Percentiles rank a stretch among this genome's conserved stretches.
These are phyloP conservation scores for Anthophora plumipes DNA, from an alignment of 2,888 invertebrate species.

Conservation along the genomic window DNA sequence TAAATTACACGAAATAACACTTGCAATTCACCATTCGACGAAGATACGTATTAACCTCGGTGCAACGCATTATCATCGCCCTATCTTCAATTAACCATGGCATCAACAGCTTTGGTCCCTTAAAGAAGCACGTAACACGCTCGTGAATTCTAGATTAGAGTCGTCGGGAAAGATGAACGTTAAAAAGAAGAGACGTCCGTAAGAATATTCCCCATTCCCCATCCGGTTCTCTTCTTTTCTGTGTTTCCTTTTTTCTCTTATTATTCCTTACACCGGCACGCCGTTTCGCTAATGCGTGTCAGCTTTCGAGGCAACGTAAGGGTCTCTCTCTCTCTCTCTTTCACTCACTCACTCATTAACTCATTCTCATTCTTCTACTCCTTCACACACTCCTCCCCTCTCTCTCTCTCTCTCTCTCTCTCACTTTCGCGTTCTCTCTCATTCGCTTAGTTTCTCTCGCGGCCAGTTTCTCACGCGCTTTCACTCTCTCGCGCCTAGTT, in stretches of 20 bases:
- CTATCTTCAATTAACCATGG: slow-evolving; percentile 40
- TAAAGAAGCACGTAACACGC: neutral
- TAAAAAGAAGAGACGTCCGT: slow-evolving; percentile 5
- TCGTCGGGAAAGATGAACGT: neutral
- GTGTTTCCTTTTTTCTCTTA: neutral
- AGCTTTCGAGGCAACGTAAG: slow-evolving; percentile 10
- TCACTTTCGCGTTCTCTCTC: too few relatives aligned
- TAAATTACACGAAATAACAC: slow-evolving; percentile 14
- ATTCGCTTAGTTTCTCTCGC: too few relatives aligned
- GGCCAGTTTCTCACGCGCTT: too few relatives aligned
- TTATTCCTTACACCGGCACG: slow-evolving; percentile 10
- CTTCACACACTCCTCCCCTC: too few relatives aligned
- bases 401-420: too few relatives aligned
- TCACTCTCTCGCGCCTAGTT: too few relatives aligned
- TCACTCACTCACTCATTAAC: too few relatives aligned
- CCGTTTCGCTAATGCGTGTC: slow-evolving; percentile 7
- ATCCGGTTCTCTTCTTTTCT: too few relatives aligned
- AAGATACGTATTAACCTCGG: slow-evolving; percentile 23
- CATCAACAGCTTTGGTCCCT: neutral
- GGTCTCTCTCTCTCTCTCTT: neutral
- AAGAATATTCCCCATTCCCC: neutral
- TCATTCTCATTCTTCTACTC: too few relatives aligned
- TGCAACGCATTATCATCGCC: slow-evolving; percentile 17
- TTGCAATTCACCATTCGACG: slow-evolving; percentile 9
- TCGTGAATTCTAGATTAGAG: neutral